Base-by-base conservation (phyloP, 2,797 vertebrate species). In the Steatocranus sp. region DNA sequence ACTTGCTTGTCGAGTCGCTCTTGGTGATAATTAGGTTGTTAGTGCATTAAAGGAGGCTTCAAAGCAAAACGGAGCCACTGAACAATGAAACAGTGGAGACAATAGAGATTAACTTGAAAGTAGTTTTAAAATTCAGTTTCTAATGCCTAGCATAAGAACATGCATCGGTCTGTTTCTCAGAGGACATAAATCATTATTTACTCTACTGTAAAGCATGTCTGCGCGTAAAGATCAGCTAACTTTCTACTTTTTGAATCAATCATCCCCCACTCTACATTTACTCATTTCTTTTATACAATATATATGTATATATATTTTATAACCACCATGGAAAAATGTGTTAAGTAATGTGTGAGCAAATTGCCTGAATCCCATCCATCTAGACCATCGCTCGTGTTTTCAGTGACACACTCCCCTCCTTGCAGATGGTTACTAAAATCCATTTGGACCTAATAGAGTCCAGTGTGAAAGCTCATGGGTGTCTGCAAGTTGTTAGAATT, bases 371-470 rank as follows among this genome's bases (percentile, higher is more conserved):
- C 84, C 78, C 46, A 73, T 30, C 81, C 75, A 87, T 89, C 76
- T 79, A 82, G 48, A 85, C 75, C 86, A 87, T 92, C 86, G 85
- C 75, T 88, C 73, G 43, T 78, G 78, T 86, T 83, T 87, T 88
- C 83, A 85, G 80, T 84, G 80, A 83, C 85, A 85, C 86, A 83
- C 80, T 86, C 84, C 66, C 63, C 46, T 86, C 61, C 80, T 87
- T 87, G 87, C 90, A 91, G 88, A 92, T 92, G 85, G 91, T 90
- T 87, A 88, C 90, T 86, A 79, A 93, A 94, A 94, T 88, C 90
- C 91, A 93, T 94, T 94, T 89, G 88, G 91, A 88, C 92, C 83
- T 90, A 89, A 94, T 94, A 78, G 83, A 92, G 91, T 94, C 87
- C 91, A 86, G 91, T 88, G 83, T 88, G 85, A 91, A 91, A 89